Percentiles rank a stretch among this genome's conserved stretches.
phyloP scores from a whole-genome alignment of 2,888 invertebrate species.

The Acrobasis repandana region DNA sequence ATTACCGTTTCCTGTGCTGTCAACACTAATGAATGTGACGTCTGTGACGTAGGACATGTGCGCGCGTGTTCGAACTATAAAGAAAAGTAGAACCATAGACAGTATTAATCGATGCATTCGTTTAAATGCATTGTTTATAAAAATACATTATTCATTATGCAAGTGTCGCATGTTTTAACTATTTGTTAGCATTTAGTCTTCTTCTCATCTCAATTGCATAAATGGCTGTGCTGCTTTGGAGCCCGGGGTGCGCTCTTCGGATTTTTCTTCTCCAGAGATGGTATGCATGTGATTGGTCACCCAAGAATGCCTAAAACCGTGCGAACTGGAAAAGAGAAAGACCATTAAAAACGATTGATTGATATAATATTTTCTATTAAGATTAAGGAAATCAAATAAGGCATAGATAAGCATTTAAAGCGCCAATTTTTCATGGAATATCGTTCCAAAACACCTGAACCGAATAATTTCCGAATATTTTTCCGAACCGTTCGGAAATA shows the following conservation, averaged over 20 bases:
- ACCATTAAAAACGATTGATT: too few relatives aligned
- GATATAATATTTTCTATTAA: neutral
- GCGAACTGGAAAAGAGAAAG: too few relatives aligned
- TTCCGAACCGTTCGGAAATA: conserved; percentile 44
- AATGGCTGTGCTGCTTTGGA: too few relatives aligned
- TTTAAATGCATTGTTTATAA: conserved; percentile 14
- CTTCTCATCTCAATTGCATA: too few relatives aligned
- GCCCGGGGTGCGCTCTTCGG: too few relatives aligned
- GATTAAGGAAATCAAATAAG: conserved; percentile 3
- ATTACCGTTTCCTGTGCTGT: conserved; percentile 75
- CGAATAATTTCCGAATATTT: conserved; percentile 41
- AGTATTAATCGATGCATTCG: conserved; percentile 17
- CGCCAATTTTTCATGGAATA: conserved; percentile 22
- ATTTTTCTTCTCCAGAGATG: too few relatives aligned
- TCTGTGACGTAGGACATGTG: conserved; percentile 64
- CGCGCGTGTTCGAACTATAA: conserved; percentile 31
- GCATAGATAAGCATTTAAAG: conserved; percentile 16
- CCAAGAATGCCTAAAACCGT: too few relatives aligned
- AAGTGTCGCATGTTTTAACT: too few relatives aligned
- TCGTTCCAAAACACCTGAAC: conserved; percentile 49
- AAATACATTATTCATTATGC: too few relatives aligned
- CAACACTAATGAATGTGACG: conserved; percentile 68
- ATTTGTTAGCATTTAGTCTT: too few relatives aligned
- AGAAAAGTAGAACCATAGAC: neutral
- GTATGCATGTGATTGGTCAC: too few relatives aligned